Percentiles rank a stretch among this genome's conserved stretches.
Evolutionary conservation across 2,113 vertebrate species (phyloP).

Genomic region (Lagopus leucura): DNA sequence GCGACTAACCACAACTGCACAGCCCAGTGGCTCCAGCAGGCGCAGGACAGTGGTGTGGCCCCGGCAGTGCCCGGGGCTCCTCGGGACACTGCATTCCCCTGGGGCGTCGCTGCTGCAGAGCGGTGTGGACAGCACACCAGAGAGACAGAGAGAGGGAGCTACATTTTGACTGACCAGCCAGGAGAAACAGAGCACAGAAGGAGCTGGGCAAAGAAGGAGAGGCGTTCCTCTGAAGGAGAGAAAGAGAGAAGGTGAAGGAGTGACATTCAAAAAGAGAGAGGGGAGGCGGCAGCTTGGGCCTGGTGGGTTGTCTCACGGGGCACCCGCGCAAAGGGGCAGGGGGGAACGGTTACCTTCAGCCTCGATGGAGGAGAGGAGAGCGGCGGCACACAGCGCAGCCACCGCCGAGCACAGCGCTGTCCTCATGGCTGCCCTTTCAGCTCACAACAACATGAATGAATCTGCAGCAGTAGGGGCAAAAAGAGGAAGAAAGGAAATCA

Average conservation of each 20-base stretch:
- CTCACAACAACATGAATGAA: slow-evolving; percentile 89
- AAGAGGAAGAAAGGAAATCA: slow-evolving; percentile 41
- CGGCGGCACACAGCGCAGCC: slow-evolving; percentile 81
- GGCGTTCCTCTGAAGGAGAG: slow-evolving; percentile 64
- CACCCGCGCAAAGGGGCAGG: background rate
- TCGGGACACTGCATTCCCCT: background rate
- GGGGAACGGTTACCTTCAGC: slow-evolving; percentile 90
- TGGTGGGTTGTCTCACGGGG: background rate
- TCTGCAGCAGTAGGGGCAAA: slow-evolving; percentile 70
- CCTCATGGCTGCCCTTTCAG: slow-evolving; percentile 85
- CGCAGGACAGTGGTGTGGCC: background rate
- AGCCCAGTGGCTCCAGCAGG: background rate
- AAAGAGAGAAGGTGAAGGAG: slow-evolving; percentile 48
- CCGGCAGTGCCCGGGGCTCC: background rate
- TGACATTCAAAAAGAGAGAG: slow-evolving; percentile 53
- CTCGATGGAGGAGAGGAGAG: slow-evolving; percentile 83
- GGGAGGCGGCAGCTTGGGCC: background rate
- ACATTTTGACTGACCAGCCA: background rate
- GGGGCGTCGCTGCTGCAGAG: background rate
- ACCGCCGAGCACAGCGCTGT: slow-evolving; percentile 80
- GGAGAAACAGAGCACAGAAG: slow-evolving; percentile 60
- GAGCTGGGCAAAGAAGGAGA: slow-evolving; percentile 51
- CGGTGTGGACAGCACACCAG: slow-evolving; percentile 82
- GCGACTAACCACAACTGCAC: background rate
- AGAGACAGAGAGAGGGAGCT: slow-evolving; percentile 66